Evolutionary conservation across 2,888 invertebrate species (phyloP).

Genomic region (Phytoseiulus persimilis): DNA sequence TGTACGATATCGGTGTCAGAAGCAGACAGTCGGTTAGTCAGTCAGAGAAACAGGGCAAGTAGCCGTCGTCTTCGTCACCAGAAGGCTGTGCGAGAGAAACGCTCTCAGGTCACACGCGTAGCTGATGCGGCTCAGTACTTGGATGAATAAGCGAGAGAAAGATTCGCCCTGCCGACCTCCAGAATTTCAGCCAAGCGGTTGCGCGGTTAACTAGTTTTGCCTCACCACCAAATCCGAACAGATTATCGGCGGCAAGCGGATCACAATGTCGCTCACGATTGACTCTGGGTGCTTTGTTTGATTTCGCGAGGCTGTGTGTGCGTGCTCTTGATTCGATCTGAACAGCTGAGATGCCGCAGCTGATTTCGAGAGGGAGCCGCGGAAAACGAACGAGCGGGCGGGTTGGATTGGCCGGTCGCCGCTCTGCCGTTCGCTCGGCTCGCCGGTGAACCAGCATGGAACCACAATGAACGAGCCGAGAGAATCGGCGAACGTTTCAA

Average conservation of each 20-base stretch:
- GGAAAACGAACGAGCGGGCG: background rate
- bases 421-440: background rate
- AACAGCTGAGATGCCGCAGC: background rate
- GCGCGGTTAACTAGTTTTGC: no score
- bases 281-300: background rate
- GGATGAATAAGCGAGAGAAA: no score
- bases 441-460: background rate
- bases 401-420: background rate
- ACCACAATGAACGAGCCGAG: background rate
- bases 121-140: no score
- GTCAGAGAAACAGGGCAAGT: background rate
- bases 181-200: no score
- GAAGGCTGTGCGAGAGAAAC: background rate
- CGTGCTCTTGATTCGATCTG: background rate
- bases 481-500: background rate
- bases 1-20: background rate
- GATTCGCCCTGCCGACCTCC: no score
- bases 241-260: no score
- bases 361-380: background rate
- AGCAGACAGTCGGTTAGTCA: background rate
- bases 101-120: background rate
- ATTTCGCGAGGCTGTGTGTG: background rate
- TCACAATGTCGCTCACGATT: background rate
- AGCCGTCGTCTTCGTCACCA: background rate
- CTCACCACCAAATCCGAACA: no score